These are phyloP conservation scores for Brenthis daphne DNA, from an alignment of 2,888 invertebrate species.

Conservation along the genomic window DNA sequence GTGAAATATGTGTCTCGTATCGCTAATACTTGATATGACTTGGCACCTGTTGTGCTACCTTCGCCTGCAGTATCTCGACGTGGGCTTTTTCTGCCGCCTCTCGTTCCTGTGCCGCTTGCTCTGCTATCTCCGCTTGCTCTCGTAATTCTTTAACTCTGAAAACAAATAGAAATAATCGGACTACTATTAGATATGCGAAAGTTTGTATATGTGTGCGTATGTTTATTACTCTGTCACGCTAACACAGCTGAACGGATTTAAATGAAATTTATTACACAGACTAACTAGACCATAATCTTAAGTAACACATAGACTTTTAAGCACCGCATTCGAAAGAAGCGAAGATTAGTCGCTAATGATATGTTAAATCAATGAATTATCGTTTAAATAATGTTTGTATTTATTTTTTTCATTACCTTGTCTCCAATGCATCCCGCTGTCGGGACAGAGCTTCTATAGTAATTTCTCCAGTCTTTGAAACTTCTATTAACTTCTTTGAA, in stretches of 20 bases:
- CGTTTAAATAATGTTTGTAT: no score
- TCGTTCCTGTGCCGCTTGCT: slow-evolving; percentile 48
- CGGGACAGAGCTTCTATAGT: slow-evolving; percentile 67
- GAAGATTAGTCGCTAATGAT: no score
- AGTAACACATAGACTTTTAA: no score
- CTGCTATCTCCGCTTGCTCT: slow-evolving; percentile 56
- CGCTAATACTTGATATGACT: slow-evolving; percentile 34
- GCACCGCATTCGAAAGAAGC: no score
- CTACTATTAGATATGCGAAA: no score
- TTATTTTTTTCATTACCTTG: slow-evolving; percentile 52
- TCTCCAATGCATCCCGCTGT: slow-evolving; percentile 72
- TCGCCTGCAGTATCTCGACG: slow-evolving; percentile 59
- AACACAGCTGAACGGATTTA: no score
- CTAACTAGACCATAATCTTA: no score
- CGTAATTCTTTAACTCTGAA: slow-evolving; percentile 68
- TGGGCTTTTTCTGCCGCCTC: slow-evolving; percentile 52
- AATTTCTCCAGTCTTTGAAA: slow-evolving; percentile 71
- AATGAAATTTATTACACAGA: no score
- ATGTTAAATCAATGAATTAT: no score
- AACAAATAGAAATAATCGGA: neutral
- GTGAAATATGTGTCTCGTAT: no score
- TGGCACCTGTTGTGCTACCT: slow-evolving; percentile 69
- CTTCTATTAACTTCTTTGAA: slow-evolving; percentile 66
- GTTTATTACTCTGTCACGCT: no score
- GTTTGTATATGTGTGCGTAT: no score